Percentiles rank a stretch among this genome's conserved stretches.
phyloP scores from a whole-genome alignment of 1,140 invertebrate species.

The Trichogramma pretiosum region DNA sequence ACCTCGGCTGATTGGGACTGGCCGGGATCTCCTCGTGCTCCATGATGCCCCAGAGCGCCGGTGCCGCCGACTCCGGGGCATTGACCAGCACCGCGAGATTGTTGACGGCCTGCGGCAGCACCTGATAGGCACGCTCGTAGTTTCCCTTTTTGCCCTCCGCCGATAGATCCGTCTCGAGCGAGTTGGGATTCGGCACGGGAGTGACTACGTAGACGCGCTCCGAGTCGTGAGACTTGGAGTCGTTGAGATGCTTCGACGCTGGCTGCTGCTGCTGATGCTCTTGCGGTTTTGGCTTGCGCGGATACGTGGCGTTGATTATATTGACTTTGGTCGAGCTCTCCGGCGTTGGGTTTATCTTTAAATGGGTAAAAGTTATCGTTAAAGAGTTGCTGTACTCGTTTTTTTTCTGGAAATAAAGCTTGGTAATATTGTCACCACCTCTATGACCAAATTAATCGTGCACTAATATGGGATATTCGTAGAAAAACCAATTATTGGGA shows the following conservation, averaged over 20 bases:
- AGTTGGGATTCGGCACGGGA: slow-evolving; percentile 11
- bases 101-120: slow-evolving; percentile 42
- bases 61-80: slow-evolving; percentile 32
- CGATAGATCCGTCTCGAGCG: not conserved
- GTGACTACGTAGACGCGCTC: slow-evolving; percentile 15
- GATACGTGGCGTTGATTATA: slow-evolving; percentile 13
- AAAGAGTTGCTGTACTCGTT: no score
- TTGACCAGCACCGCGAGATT: slow-evolving; percentile 38
- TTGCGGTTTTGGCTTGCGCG: not conserved
- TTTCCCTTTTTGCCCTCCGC: slow-evolving; percentile 16
- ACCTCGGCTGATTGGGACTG: slow-evolving; percentile 10
- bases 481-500: no score
- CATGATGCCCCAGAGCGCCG: slow-evolving; percentile 42
- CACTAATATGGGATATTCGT: no score
- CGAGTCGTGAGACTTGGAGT: not conserved
- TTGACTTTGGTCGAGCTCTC: slow-evolving; percentile 2
- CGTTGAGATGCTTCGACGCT: not conserved
- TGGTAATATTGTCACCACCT: no score
- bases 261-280: not conserved
- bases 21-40: slow-evolving; percentile 36
- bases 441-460: no score
- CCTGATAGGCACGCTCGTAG: slow-evolving; percentile 40
- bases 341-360: not conserved
- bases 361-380: not conserved
- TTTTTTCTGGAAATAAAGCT: no score